Conservation (phyloP, 2,888 invertebrate genomes). For the Orthonevra nobilis region DNA sequence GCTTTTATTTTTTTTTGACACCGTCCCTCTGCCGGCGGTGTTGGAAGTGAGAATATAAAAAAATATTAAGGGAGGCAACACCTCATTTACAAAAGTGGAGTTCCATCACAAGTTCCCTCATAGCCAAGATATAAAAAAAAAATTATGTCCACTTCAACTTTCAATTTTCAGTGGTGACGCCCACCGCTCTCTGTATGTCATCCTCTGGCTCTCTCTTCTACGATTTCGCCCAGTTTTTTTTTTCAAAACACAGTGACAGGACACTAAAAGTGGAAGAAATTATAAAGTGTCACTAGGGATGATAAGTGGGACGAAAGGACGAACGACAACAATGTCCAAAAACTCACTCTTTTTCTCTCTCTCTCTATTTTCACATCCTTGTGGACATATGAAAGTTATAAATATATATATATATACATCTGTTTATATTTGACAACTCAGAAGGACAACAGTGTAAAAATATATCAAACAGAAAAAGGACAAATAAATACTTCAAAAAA, state of each 20-base stretch:
- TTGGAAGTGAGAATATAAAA: neutral
- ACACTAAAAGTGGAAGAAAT: conserved; percentile 79
- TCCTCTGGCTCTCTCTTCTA: conserved; percentile 13
- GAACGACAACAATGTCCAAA: conserved; percentile 51
- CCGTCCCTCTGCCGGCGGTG: too few species aligned
- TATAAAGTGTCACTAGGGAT: conserved; percentile 80
- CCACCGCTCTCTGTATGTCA: too few species aligned
- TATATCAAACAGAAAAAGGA: conserved; percentile 64
- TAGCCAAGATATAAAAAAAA: conserved; percentile 30
- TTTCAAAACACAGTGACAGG: conserved; percentile 76
- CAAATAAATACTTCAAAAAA: conserved; percentile 37
- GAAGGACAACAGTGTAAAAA: conserved; percentile 70
- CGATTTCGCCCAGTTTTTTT: conserved; percentile 12
- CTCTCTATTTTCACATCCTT: conserved; percentile 49
- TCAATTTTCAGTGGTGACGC: too few species aligned
- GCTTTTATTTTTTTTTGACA: conserved; percentile 2
- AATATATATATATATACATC: too few species aligned
- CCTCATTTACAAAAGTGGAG: conserved; percentile 29
- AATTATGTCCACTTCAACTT: conserved; percentile 63
- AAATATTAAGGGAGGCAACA: conserved; percentile 56
- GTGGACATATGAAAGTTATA: conserved; percentile 57
- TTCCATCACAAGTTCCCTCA: conserved; percentile 49
- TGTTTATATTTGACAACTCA: conserved; percentile 68
- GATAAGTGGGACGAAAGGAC: conserved; percentile 77
- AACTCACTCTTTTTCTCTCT: conserved; percentile 35